Conservation (phyloP, 2,888 invertebrate species). For the Meteorus colon region DNA sequence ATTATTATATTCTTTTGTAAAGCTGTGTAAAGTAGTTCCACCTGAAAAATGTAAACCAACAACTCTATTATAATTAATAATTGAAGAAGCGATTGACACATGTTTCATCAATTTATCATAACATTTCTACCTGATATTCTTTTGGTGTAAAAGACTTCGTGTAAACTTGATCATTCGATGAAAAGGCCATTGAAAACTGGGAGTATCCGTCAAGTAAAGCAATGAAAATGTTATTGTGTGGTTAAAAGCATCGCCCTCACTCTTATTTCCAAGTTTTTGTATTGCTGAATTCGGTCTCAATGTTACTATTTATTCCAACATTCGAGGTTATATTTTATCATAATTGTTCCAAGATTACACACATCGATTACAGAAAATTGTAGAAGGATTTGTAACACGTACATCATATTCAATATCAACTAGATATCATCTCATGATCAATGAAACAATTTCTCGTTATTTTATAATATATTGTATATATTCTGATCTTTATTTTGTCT, state of each 20-base stretch:
- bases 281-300: not conserved
- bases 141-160: conserved; percentile 86
- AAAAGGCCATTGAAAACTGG: conserved; percentile 74
- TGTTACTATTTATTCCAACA: not conserved
- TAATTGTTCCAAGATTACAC: not conserved
- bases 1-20: conserved; percentile 84
- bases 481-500: not conserved
- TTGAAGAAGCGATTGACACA: not conserved
- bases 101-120: not conserved
- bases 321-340: not conserved
- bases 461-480: not conserved
- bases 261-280: not conserved
- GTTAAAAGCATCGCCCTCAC: not conserved
- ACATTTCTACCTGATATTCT: conserved; percentile 80
- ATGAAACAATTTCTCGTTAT: not conserved
- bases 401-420: not conserved
- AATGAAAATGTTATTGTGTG: not conserved
- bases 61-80: conserved; percentile 14
- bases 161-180: conserved; percentile 80
- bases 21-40: conserved; percentile 86
- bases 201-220: not conserved
- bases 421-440: not conserved
- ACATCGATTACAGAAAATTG: not conserved
- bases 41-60: conserved; percentile 68
- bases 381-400: not conserved